Evolutionary conservation across 2,113 vertebrate genomes (phyloP).

Genomic region (Lophotis ruficrista): DNA sequence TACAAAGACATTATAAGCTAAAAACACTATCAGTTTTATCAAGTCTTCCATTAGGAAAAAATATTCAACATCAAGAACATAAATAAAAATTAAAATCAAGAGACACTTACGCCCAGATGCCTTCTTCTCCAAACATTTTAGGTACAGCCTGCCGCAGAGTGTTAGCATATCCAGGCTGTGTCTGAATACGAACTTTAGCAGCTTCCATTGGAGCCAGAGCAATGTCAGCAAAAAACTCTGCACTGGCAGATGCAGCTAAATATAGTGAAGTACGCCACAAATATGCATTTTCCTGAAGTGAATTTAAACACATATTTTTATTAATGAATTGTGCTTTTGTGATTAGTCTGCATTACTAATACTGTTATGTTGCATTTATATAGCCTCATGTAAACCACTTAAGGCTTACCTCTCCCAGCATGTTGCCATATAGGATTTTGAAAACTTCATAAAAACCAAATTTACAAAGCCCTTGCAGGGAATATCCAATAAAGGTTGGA

Average conservation of each 20-base stretch:
- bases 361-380: not conserved
- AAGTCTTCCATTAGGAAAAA: not conserved
- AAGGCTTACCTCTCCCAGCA: conserved; percentile 90
- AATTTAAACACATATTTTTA: not conserved
- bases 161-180: conserved; percentile 95
- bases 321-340: not conserved
- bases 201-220: conserved; percentile 99
- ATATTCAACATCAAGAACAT: not conserved
- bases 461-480: conserved; percentile 98
- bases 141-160: conserved; percentile 90
- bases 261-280: conserved; percentile 97
- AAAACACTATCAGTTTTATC: not conserved
- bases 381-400: not conserved
- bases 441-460: conserved; percentile 99
- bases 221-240: conserved; percentile 98
- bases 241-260: conserved; percentile 96
- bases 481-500: conserved; percentile 97
- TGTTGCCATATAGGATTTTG: conserved; percentile 91
- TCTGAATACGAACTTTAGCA: conserved; percentile 97
- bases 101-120: conserved; percentile 91
- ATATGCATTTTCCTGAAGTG: conserved; percentile 90
- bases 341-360: not conserved
- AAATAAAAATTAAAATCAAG: not conserved
- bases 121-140: conserved; percentile 96
- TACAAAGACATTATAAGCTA: not conserved